Conservation (phyloP, 2,888 invertebrate genomes). For the Lithophane ornitopus region DNA sequence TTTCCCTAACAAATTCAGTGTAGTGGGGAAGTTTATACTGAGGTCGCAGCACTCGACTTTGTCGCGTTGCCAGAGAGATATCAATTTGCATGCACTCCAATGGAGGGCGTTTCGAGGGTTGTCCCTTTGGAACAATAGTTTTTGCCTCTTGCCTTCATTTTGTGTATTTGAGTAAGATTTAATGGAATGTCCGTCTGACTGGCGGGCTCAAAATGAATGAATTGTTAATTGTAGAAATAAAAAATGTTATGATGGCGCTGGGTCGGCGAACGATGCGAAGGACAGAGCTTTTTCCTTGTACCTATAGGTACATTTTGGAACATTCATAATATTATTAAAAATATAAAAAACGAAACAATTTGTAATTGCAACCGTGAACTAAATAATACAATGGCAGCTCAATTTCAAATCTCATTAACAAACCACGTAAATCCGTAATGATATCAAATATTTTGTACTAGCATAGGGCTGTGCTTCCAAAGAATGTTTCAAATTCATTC, state of each 20-base stretch:
- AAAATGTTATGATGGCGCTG: slow-evolving; percentile 2
- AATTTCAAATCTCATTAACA: slow-evolving; percentile 52
- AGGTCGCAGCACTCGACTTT: slow-evolving; percentile 71
- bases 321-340: neutral
- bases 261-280: neutral
- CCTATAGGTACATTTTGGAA: neutral
- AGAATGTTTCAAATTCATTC: slow-evolving; percentile 62
- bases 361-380: neutral
- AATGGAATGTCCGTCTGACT: slow-evolving; percentile 53
- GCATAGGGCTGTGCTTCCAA: slow-evolving; percentile 45
- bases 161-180: slow-evolving; percentile 63
- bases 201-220: slow-evolving; percentile 27
- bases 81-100: slow-evolving; percentile 86
- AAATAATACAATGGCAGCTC: neutral
- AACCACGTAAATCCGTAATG: slow-evolving; percentile 47
- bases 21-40: slow-evolving; percentile 53
- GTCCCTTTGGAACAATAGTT: slow-evolving; percentile 85
- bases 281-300: neutral
- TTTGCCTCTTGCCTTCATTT: slow-evolving; percentile 78
- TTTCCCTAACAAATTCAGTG: slow-evolving; percentile 58
- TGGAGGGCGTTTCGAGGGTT: slow-evolving; percentile 79
- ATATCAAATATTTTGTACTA: slow-evolving; percentile 45
- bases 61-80: slow-evolving; percentile 81
- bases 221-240: slow-evolving; percentile 15
- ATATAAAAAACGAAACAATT: neutral